phyloP scores from a whole-genome alignment of 1,140 invertebrate species.

The Acromyrmex heyeri region DNA sequence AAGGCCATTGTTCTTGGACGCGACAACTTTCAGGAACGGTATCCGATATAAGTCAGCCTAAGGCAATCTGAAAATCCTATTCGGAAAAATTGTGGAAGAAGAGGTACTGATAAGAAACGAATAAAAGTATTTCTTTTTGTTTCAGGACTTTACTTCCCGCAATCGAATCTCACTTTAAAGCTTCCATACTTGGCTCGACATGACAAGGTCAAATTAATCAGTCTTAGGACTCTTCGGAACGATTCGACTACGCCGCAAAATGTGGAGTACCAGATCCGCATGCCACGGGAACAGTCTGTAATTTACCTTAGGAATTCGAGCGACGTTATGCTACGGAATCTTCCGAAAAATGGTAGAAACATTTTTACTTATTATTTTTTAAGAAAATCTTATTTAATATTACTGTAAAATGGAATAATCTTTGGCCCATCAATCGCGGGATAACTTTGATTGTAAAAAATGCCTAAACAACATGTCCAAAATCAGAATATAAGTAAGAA shows the following conservation, averaged over 20 bases:
- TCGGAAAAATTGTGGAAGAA: background rate
- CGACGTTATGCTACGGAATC: conserved; percentile 68
- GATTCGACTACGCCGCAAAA: conserved; percentile 73
- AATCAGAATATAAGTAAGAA: no score
- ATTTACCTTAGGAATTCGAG: conserved; percentile 67
- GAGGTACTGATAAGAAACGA: background rate
- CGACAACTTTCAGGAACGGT: conserved; percentile 31
- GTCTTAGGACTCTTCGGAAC: conserved; percentile 79
- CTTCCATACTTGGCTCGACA: conserved; percentile 77
- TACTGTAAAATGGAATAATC: background rate
- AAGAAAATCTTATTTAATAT: background rate
- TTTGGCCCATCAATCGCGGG: no score
- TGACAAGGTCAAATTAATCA: conserved; percentile 75
- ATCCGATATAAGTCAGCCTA: conserved; percentile 49
- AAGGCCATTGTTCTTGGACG: conserved; percentile 5
- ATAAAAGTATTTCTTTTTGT: conserved; percentile 46
- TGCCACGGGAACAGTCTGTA: conserved; percentile 66
- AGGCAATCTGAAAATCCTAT: conserved; percentile 35
- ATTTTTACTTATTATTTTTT: background rate
- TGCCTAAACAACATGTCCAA: no score
- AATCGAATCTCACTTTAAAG: conserved; percentile 81
- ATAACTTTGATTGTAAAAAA: no score
- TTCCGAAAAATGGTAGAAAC: conserved; percentile 74
- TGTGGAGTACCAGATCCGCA: conserved; percentile 76
- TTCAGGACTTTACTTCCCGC: conserved; percentile 84